phyloP scores from a whole-genome alignment of 2,888 invertebrate genomes.

The Diachrysia chrysitis region DNA sequence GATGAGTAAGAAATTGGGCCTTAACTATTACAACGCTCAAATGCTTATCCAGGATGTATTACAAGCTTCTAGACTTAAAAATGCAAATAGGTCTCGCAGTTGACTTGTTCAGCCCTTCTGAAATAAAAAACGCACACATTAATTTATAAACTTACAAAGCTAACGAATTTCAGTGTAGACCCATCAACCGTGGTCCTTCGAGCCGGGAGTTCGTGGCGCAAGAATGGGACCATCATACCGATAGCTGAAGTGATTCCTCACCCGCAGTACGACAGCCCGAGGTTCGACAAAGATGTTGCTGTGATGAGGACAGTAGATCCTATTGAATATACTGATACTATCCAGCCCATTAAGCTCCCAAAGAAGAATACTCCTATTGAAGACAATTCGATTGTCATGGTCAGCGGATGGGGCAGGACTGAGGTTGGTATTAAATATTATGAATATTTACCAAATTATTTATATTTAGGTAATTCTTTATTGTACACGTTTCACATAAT shows the following conservation, averaged over 20 bases:
- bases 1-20: no score
- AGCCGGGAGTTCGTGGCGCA: conserved; percentile 81
- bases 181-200: conserved; percentile 79
- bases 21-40: no score
- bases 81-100: no score
- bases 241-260: conserved; percentile 80
- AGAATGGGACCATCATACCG: conserved; percentile 81
- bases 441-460: no score
- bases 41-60: no score
- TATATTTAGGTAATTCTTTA: no score
- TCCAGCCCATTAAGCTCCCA: conserved; percentile 74
- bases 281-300: conserved; percentile 82
- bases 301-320: conserved; percentile 80
- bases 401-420: conserved; percentile 83
- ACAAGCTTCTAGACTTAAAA: no score
- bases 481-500: no score
- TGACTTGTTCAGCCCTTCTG: no score
- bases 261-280: conserved; percentile 77
- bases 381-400: conserved; percentile 67
- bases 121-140: no score
- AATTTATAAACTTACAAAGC: no score
- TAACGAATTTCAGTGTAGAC: conserved; percentile 72
- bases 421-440: conserved; percentile 63
- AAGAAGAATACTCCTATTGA: conserved; percentile 60
- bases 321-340: conserved; percentile 72